Conservation (phyloP, 2,888 invertebrate species). For the Kuschelorhynchus macadamiae region DNA sequence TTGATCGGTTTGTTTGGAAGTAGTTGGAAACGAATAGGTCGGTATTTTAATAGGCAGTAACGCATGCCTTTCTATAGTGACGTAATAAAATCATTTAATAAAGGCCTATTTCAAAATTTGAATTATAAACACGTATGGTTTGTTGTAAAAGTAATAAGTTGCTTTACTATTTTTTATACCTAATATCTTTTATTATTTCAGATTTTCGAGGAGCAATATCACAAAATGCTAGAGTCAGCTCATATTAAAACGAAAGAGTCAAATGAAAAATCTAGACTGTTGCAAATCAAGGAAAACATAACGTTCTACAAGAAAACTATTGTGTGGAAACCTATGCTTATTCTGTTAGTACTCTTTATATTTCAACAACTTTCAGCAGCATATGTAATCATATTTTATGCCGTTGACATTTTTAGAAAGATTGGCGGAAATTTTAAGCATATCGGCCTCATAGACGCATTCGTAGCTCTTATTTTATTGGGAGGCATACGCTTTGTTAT, state of each 20-base stretch:
- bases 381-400: constrained; percentile 74
- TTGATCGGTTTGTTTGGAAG: too few species aligned
- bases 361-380: constrained; percentile 73
- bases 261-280: constrained; percentile 48
- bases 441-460: constrained; percentile 66
- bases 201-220: constrained; percentile 53
- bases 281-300: constrained; percentile 54
- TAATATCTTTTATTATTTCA: too few species aligned
- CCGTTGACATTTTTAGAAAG: constrained; percentile 71
- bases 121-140: too few species aligned
- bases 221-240: constrained; percentile 34
- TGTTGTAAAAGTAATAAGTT: too few species aligned
- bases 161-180: too few species aligned
- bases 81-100: too few species aligned
- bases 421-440: constrained; percentile 68
- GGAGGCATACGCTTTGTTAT: constrained; percentile 71
- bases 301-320: constrained; percentile 61
- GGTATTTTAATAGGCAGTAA: too few species aligned
- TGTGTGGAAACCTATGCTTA: constrained; percentile 70
- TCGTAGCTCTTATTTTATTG: constrained; percentile 69
- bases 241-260: background rate
- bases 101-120: too few species aligned
- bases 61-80: too few species aligned
- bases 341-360: constrained; percentile 69
- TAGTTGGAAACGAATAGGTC: too few species aligned